Percentiles rank a stretch among this genome's conserved stretches.
phyloP scores from a whole-genome alignment of 2,888 invertebrate genomes.

The Nomada ruficornis region DNA sequence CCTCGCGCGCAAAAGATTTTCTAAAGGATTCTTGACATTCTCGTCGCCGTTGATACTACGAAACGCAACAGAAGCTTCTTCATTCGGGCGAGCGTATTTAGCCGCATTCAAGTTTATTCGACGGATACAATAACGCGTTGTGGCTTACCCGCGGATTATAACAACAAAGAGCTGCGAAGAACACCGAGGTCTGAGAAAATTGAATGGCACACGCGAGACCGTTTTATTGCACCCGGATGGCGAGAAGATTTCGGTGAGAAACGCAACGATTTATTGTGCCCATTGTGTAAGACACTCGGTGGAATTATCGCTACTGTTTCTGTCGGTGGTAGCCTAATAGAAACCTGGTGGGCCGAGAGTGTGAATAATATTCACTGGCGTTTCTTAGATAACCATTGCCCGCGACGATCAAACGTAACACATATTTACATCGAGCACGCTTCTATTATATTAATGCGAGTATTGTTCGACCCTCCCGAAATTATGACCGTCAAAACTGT shows the following conservation, averaged over 20 bases:
- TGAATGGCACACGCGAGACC: constrained; percentile 2
- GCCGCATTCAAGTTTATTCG: neutral
- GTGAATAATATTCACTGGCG: neutral
- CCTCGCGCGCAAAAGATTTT: neutral
- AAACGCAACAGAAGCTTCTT: too few species aligned
- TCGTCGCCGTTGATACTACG: too few species aligned
- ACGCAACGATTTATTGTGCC: constrained; percentile 2
- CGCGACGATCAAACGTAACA: neutral
- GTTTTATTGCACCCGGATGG: constrained; percentile 3
- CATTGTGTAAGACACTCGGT: neutral
- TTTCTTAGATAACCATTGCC: neutral
- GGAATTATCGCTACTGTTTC: constrained; percentile 11
- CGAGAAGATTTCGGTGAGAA: neutral
- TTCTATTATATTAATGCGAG: too few species aligned
- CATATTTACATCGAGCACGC: too few species aligned
- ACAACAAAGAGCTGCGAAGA: neutral
- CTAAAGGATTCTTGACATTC: neutral
- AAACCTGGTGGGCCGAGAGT: neutral
- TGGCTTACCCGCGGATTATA: neutral
- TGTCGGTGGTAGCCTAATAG: neutral
- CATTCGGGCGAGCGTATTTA: too few species aligned
- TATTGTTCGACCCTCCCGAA: too few species aligned
- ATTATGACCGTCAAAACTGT: neutral
- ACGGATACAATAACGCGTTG: neutral
- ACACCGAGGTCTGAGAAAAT: neutral